Evolutionary conservation across 1,140 invertebrate species (phyloP), one percentile per base, ranked within the genome.

Genomic region (Eulimnadia texana): DNA sequence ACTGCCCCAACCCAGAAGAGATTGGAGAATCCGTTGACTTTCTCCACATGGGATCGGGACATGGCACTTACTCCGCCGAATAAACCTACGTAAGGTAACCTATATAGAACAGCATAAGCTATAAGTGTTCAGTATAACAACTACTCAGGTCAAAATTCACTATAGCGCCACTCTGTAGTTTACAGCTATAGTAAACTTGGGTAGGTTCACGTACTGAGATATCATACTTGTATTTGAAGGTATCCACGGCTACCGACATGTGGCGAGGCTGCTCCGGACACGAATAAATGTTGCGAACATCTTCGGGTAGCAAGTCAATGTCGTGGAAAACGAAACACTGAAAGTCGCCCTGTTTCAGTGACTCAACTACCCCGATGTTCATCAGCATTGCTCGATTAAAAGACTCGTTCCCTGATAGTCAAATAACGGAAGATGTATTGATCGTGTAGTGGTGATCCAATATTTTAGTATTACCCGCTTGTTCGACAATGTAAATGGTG

Each of bases 311-410:
- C 62, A 84, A 73, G 67, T 84, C 83, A 1, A 85, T 82, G 65
- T 84, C 83, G 66, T 84, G 83, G 68, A 84, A 84, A 28, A 84
- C 74, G 63, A 81, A 80, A 66, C 82, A 84, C 51, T 80, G 72
- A 51, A 58, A 92, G 49, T 81, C 76, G 49, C 82, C 79, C 47
- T 83, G 73, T 70, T 88, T 88, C 64, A 84, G 72, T 1, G 90
- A 86, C 73, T 96, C 93, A 47, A 82, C 78, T 73, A 85, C 96
- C 6, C 93, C 94, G n/a, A 96, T 84, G 74, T 98, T 98, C 84
- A 97, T 89, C 52, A 97, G 77, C 77, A 88, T 86, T 1, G 90
- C 94, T 59, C 92, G 80, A 73, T 97, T 97, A 72, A 97, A 98
- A 16, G 79, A 78, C 10, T 78, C 79, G 24, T 76, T 76, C 57